Percentiles rank a stretch among this genome's conserved stretches.
Conservation (phyloP, 2,113 vertebrate species). For the Brienomyrus brachyistius region DNA sequence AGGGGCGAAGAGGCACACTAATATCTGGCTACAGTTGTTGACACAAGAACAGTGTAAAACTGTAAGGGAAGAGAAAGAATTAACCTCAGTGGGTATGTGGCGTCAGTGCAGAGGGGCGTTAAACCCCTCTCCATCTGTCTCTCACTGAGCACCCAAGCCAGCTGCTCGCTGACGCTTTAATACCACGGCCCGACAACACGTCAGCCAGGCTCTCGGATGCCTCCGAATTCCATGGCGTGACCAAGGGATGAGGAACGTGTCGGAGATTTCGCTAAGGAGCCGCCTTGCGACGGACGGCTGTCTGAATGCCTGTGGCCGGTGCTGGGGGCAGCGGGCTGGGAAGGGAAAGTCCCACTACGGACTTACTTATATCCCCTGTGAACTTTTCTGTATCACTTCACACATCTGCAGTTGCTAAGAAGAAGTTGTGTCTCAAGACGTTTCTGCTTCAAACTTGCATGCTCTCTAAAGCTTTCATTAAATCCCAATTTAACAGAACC, state of each 20-base stretch:
- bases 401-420: not conserved
- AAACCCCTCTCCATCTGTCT: not conserved
- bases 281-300: not conserved
- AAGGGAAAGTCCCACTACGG: not conserved
- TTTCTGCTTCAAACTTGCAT: not conserved
- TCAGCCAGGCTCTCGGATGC: not conserved
- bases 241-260: not conserved
- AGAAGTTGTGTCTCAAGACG: not conserved
- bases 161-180: not conserved
- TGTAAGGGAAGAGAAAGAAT: not conserved
- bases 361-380: not conserved
- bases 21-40: not conserved
- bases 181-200: not conserved
- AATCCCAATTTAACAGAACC: not conserved
- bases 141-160: not conserved
- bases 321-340: not conserved
- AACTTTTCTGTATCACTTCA: not conserved
- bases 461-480: not conserved
- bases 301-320: slow-evolving; percentile 11
- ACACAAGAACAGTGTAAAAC: not conserved
- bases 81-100: not conserved
- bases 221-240: slow-evolving; percentile 11
- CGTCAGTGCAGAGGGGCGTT: not conserved
- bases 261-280: not conserved
- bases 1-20: not conserved